phyloP scores from a whole-genome alignment of 2,797 vertebrate genomes.

The Spinus olivaceus region DNA sequence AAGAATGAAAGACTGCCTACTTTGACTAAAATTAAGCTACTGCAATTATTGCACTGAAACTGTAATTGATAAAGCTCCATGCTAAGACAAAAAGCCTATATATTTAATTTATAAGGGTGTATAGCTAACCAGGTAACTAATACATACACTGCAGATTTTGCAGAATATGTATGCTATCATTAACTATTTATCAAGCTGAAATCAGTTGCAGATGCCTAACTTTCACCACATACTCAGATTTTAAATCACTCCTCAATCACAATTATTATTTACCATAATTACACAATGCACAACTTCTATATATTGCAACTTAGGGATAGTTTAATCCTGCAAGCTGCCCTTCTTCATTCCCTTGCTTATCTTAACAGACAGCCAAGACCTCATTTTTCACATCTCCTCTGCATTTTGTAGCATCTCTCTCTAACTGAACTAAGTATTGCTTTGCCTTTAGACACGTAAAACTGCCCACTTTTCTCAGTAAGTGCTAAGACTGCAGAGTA shows the following conservation, averaged over 20 bases:
- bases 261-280: background rate
- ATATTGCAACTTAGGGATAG: background rate
- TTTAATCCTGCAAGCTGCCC: background rate
- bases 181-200: background rate
- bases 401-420: background rate
- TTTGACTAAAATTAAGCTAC: background rate
- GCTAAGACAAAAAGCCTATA: background rate
- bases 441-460: background rate
- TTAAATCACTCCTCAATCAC: background rate
- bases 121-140: background rate
- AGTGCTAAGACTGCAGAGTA: background rate
- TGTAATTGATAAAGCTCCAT: background rate
- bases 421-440: background rate
- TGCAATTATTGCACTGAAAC: background rate
- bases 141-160: background rate
- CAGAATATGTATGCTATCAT: background rate
- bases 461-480: background rate
- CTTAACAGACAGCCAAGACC: background rate
- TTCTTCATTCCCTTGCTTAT: background rate
- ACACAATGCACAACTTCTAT: background rate
- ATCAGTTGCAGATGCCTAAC: background rate
- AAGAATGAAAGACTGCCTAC: background rate
- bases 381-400: background rate
- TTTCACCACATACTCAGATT: background rate
- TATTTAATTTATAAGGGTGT: background rate